phyloP scores from a whole-genome alignment of 2,888 invertebrate genomes.

The Acanthosepion lycidas region DNA sequence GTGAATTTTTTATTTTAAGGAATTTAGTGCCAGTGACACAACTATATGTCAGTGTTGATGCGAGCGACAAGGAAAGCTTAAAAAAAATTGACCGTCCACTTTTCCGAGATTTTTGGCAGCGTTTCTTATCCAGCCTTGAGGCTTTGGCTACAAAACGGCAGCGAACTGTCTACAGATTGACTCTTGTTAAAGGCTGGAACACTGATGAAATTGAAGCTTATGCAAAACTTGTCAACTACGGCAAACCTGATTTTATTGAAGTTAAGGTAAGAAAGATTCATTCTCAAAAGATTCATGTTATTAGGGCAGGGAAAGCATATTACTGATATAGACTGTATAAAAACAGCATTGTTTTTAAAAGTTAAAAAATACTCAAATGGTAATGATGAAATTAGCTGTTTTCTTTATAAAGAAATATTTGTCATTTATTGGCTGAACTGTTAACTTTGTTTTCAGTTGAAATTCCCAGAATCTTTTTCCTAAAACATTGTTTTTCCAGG shows the following conservation, averaged over 20 bases:
- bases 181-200: constrained; percentile 79
- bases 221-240: constrained; percentile 77
- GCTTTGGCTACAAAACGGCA: constrained; percentile 78
- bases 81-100: constrained; percentile 79
- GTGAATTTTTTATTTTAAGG: constrained; percentile 57
- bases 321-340: too few species aligned
- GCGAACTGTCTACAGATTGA: constrained; percentile 79
- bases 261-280: constrained; percentile 75
- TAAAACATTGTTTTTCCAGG: too few species aligned
- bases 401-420: too few species aligned
- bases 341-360: too few species aligned
- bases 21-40: constrained; percentile 78
- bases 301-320: too few species aligned
- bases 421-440: too few species aligned
- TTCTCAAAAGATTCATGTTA: too few species aligned
- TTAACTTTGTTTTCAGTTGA: too few species aligned
- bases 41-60: constrained; percentile 79
- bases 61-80: constrained; percentile 78
- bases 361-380: too few species aligned
- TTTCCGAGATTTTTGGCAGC: constrained; percentile 79
- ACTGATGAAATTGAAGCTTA: constrained; percentile 78
- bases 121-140: constrained; percentile 77
- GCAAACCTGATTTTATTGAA: constrained; percentile 79
- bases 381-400: too few species aligned
- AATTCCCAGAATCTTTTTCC: too few species aligned